Evolutionary conservation across 2,888 invertebrate species (phyloP).

Genomic region (Thyatira batis): DNA sequence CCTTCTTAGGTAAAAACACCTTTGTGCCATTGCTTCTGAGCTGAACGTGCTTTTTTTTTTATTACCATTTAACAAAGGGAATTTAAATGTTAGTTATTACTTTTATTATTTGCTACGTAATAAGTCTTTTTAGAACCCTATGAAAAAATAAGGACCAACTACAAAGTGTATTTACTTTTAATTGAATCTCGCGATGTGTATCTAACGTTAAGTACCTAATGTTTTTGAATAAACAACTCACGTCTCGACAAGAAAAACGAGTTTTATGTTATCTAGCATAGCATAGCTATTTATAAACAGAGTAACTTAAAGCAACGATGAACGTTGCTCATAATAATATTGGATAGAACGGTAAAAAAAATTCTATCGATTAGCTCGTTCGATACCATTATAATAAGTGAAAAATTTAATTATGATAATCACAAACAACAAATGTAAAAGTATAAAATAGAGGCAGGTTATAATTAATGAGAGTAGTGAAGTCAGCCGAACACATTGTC

Average conservation of each 20-base stretch:
- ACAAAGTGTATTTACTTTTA: no score
- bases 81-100: no score
- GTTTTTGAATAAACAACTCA: not conserved
- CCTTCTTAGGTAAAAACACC: not conserved
- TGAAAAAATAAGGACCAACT: no score
- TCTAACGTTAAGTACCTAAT: no score
- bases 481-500: slow-evolving; percentile 21
- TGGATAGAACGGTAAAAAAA: no score
- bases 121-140: no score
- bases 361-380: no score
- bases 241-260: not conserved
- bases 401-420: not conserved
- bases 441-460: no score
- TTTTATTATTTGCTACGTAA: no score
- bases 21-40: not conserved
- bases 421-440: not conserved
- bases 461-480: slow-evolving; percentile 1
- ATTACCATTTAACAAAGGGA: not conserved
- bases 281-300: not conserved
- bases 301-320: not conserved
- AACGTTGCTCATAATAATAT: no score
- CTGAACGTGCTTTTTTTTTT: not conserved
- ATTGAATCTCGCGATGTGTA: no score
- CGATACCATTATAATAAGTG: not conserved
- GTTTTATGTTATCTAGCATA: not conserved